Conservation (phyloP, 1,140 invertebrate genomes). For the Nymphalis io region DNA sequence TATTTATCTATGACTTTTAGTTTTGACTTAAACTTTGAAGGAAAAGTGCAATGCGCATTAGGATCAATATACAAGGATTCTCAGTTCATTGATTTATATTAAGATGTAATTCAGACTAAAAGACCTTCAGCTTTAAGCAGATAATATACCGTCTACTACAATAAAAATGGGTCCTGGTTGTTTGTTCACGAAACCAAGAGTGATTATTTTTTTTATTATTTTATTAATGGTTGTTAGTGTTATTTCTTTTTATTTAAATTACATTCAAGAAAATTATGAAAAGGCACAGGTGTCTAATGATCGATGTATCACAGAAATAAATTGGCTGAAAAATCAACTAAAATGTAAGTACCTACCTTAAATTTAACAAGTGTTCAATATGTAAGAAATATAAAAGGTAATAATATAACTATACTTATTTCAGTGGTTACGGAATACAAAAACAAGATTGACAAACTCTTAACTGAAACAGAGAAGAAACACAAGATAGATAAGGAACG, state of each 20-base stretch:
- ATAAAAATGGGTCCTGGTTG: constrained; percentile 45
- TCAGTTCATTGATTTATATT: no score
- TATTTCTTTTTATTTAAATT: constrained; percentile 57
- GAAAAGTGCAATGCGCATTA: no score
- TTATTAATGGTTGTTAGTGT: constrained; percentile 39
- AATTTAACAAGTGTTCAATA: not conserved
- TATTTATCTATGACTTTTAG: no score
- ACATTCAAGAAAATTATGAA: constrained; percentile 55
- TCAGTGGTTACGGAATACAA: constrained; percentile 71
- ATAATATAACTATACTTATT: constrained; percentile 31
- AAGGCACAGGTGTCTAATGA: constrained; percentile 47
- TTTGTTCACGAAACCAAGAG: constrained; percentile 38
- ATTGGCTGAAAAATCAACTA: constrained; percentile 68
- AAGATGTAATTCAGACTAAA: no score
- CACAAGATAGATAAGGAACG: constrained; percentile 57
- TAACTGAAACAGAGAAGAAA: constrained; percentile 61
- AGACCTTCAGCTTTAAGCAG: no score
- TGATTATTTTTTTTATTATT: constrained; percentile 42
- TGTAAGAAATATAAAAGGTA: not conserved
- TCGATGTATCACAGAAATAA: constrained; percentile 62
- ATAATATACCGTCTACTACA: not conserved
- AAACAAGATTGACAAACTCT: constrained; percentile 60
- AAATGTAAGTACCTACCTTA: constrained; percentile 49
- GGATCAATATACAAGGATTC: no score
- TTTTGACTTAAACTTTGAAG: no score